Conservation (phyloP, 2,113 vertebrate genomes). For the Sapayoa aenigma region DNA sequence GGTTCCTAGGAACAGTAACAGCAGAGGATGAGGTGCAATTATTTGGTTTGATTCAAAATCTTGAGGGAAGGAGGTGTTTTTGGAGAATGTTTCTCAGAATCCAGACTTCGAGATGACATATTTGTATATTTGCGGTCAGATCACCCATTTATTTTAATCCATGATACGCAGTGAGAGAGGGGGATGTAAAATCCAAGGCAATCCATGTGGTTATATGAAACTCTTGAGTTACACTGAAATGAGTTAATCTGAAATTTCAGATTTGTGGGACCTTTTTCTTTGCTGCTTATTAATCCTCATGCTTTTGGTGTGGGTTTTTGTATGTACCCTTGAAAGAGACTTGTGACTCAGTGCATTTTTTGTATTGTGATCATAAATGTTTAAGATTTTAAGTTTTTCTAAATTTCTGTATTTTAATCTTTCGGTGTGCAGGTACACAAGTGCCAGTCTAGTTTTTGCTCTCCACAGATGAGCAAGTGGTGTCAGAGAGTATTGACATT, state of each 20-base stretch:
- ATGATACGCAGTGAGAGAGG: neutral
- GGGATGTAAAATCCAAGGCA: neutral
- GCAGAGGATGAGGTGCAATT: neutral
- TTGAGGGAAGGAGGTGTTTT: neutral
- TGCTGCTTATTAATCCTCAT: neutral
- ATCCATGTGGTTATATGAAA: neutral
- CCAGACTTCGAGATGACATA: neutral
- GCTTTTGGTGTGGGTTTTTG: neutral
- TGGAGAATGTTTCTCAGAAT: neutral
- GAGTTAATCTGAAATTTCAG: neutral
- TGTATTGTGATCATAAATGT: neutral
- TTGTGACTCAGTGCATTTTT: neutral
- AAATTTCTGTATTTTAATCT: neutral
- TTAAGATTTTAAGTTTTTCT: neutral
- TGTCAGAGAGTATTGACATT: neutral
- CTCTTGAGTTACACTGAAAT: neutral
- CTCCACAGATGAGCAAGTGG: neutral
- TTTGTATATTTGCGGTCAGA: neutral
- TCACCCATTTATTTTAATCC: neutral
- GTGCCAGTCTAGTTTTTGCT: neutral
- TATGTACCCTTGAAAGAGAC: neutral
- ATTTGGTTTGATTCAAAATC: neutral
- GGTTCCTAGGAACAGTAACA: neutral
- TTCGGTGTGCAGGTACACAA: rapidly evolving
- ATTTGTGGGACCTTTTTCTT: neutral